Base-by-base conservation (phyloP, 1,140 invertebrate species). In the Araneus ventricosus region DNA sequence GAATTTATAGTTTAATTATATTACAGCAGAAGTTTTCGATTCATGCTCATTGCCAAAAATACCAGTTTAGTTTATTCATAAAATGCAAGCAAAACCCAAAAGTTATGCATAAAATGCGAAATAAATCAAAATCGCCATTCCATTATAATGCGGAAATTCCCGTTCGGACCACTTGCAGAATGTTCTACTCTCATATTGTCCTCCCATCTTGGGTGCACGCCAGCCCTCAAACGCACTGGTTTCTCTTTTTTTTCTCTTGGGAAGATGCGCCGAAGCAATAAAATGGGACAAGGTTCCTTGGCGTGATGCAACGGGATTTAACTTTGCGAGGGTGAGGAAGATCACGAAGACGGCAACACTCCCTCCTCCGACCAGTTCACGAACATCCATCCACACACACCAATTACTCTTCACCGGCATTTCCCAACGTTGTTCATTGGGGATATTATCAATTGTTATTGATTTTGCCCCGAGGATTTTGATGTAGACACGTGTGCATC, bases 211-310 rank as follows among this genome's bases (percentile, higher is more conserved):
- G 41, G 41, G 41, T 30, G 27, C 67, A 37, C 20, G 67, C 10
- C 27, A 30, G 17, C 27, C 67, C 67, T 30, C 27, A 30, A 37
- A 34, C 30, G 20, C 30, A 20, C 70, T 4, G 27, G 14, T 75
- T 75, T 52, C 39, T 27, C n/a, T 82, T 57, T 30, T 27, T 37
- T 88, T 75, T 88, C 87, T 41, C 70, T 41, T 63, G 79, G 75
- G 89, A 91, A 91, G 89, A 91, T 45, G 57, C 67, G 37, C 24
- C 41, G 17, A 84, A 27, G 52, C 67, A 34, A 57, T 63, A 8
- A 91, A 84, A 67, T 91, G 57, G 89, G 89, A 91, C 89, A 91
- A 91, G 89, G 89, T 75, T 91, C 30, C 17, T 22, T 7, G 4
- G 70, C 6, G 39, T 91, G 89, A 84, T 91, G 89, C 89, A 91